Conservation (phyloP, 2,888 invertebrate species). For the Mongoloraphidia duomilia region DNA sequence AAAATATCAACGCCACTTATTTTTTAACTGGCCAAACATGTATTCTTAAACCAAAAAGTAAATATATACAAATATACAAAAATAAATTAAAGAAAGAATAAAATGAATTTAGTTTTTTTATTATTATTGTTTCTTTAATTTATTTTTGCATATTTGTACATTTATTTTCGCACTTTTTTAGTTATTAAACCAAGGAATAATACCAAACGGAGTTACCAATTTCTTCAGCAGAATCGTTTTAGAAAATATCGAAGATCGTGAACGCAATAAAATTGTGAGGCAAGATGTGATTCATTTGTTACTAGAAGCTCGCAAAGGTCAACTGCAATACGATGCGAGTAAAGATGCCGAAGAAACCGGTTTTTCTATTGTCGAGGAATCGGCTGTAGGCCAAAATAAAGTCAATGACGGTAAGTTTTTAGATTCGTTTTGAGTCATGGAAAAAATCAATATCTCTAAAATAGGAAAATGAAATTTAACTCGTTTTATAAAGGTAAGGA, state of each 20-base stretch:
- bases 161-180: conserved; percentile 1
- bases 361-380: neutral
- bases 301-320: conserved; percentile 36
- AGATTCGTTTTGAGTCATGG: too few species aligned
- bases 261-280: conserved; percentile 17
- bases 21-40: too few species aligned
- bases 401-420: neutral
- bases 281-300: conserved; percentile 37
- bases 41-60: too few species aligned
- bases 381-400: neutral
- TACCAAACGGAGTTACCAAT: conserved; percentile 8
- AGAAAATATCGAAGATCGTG: conserved; percentile 16
- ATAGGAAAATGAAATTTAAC: too few species aligned
- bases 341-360: conserved; percentile 8
- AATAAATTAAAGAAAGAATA: too few species aligned
- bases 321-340: conserved; percentile 13
- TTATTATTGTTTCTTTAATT: too few species aligned
- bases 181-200: conserved; percentile 10
- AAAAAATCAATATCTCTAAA: too few species aligned
- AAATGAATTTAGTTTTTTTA: too few species aligned
- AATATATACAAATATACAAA: too few species aligned
- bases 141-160: too few species aligned
- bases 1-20: too few species aligned
- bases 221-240: conserved; percentile 16
- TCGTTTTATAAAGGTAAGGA: too few species aligned